A percentile compares a stretch with the other conserved stretches of the same genome.
phyloP scores from a whole-genome alignment of 2,113 vertebrate genomes.

The Proteles cristata region DNA sequence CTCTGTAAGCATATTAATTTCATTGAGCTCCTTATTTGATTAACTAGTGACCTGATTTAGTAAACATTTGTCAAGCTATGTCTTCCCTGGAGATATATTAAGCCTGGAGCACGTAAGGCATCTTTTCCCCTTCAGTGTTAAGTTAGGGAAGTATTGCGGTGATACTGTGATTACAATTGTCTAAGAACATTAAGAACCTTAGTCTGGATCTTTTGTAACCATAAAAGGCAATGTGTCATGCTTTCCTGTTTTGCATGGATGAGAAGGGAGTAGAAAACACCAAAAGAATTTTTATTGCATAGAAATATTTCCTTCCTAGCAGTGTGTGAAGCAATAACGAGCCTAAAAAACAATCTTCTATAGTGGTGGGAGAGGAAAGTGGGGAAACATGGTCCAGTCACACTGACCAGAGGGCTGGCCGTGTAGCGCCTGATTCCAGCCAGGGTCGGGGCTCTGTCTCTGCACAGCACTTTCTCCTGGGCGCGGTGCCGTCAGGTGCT shows the following conservation, averaged over 20 bases:
- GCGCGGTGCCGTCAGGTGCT: too few relatives aligned
- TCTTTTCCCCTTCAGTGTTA: conserved; percentile 80
- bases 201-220: conserved; percentile 85
- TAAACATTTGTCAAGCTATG: conserved; percentile 76
- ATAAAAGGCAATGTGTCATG: conserved; percentile 86
- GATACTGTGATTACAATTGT: conserved; percentile 81
- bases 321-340: conserved; percentile 82
- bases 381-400: background rate
- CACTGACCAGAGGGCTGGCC: background rate
- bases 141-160: conserved; percentile 81
- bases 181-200: conserved; percentile 85
- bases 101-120: conserved; percentile 73
- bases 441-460: background rate
- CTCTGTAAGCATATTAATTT: conserved; percentile 77
- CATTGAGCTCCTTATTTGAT: conserved; percentile 76
- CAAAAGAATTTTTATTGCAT: conserved; percentile 87
- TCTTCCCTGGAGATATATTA: conserved; percentile 78
- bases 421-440: background rate
- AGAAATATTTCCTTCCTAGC: conserved; percentile 85
- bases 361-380: conserved; percentile 48
- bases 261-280: conserved; percentile 84
- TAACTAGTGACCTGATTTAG: conserved; percentile 82
- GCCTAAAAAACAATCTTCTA: conserved; percentile 78
- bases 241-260: conserved; percentile 86
- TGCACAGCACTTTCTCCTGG: rapidly evolving